Evolutionary conservation across 2,888 invertebrate genomes (phyloP).

Genomic region (Artemia sinica): DNA sequence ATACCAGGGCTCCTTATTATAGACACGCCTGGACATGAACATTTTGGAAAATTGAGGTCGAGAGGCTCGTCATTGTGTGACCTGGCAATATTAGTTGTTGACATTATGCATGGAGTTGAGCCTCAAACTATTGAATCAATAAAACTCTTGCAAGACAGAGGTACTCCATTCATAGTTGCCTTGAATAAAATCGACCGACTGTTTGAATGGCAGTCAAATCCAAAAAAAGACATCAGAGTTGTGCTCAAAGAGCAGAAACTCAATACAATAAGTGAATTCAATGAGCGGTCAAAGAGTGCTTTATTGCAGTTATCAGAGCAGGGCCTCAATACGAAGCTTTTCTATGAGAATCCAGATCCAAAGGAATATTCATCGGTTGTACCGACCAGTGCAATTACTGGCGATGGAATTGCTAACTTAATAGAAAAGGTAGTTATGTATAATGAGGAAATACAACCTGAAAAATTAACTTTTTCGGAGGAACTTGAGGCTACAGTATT

Average conservation of each 20-base stretch:
- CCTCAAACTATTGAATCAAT: constrained; percentile 98
- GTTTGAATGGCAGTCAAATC: constrained; percentile 80
- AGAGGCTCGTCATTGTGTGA: constrained; percentile 97
- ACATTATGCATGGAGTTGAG: constrained; percentile 98
- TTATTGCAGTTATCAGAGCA: constrained; percentile 87
- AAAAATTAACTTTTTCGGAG: constrained; percentile 74
- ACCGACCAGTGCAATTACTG: constrained; percentile 92
- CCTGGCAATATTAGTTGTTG: constrained; percentile 93
- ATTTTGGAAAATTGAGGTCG: constrained; percentile 89
- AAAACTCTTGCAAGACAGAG: constrained; percentile 72
- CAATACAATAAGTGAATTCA: constrained; percentile 84
- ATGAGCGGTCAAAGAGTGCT: constrained; percentile 67
- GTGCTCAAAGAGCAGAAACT: constrained; percentile 68
- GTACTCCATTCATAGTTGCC: constrained; percentile 93
- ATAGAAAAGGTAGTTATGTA: constrained; percentile 79
- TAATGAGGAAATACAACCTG: constrained; percentile 72
- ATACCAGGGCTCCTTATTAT: constrained; percentile 93
- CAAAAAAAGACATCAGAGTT: constrained; percentile 74
- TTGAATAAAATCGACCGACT: constrained; percentile 88
- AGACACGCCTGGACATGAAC: constrained; percentile 99
- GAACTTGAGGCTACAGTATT: constrained; percentile 46
- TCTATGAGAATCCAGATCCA: constrained; percentile 86
- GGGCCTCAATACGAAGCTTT: constrained; percentile 85
- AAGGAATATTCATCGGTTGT: constrained; percentile 84
- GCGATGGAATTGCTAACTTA: constrained; percentile 96